A percentile compares a stretch with the other conserved stretches of the same genome.
These are phyloP conservation scores for Ormyrus labotus DNA, from an alignment of 2,888 invertebrate species.

Conservation along the genomic window DNA sequence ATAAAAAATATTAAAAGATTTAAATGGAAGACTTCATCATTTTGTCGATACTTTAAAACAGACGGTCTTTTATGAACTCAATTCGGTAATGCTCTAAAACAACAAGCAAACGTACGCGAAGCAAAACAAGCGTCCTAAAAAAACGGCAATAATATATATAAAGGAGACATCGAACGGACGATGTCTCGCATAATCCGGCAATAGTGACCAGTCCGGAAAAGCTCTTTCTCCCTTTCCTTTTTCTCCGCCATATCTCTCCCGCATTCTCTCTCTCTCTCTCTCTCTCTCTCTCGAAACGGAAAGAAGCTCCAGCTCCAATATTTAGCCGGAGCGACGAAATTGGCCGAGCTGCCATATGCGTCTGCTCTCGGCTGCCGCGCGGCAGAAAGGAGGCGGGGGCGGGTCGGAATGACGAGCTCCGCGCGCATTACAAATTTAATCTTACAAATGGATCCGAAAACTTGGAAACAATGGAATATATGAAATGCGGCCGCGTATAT, in stretches of 20 bases:
- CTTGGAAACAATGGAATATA: constrained; percentile 76
- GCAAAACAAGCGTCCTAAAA: not conserved
- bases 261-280: not conserved
- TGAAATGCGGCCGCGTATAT: constrained; percentile 75
- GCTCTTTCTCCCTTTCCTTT: constrained; percentile 4
- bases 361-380: constrained; percentile 65
- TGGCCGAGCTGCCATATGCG: constrained; percentile 73
- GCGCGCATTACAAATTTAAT: constrained; percentile 82
- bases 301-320: constrained; percentile 16
- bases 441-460: constrained; percentile 82
- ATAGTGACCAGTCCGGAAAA: constrained; percentile 32
- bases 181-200: constrained; percentile 52
- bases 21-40: too few species aligned
- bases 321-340: constrained; percentile 65
- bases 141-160: constrained; percentile 26
- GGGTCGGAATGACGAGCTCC: constrained; percentile 27
- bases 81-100: too few species aligned
- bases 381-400: constrained; percentile 45
- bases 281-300: not conserved
- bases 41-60: too few species aligned
- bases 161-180: constrained; percentile 50
- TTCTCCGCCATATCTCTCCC: constrained; percentile 1
- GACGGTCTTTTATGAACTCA: too few species aligned
- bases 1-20: too few species aligned
- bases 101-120: constrained; percentile 6